These are phyloP conservation scores for Ctenodactylus gundi DNA, from an alignment of 2,113 vertebrate species.

Conservation along the genomic window DNA sequence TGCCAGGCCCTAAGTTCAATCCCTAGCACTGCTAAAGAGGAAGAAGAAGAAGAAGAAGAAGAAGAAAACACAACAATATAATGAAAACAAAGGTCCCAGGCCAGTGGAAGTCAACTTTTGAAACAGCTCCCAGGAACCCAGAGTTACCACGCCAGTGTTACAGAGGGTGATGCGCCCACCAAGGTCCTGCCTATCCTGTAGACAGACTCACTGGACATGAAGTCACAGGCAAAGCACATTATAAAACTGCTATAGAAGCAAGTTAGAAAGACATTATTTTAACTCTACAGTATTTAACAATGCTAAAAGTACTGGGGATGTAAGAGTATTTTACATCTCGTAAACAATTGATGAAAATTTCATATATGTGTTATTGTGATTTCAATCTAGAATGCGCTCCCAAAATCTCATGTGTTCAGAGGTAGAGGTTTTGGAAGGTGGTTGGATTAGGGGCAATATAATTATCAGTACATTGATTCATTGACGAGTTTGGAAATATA, in stretches of 20 bases:
- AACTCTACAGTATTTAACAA: not conserved
- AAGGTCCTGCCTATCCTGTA: not conserved
- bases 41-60: too few relatives aligned
- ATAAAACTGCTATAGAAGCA: not conserved
- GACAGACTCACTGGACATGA: not conserved
- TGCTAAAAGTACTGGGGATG: not conserved
- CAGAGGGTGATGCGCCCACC: not conserved
- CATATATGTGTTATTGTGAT: not conserved
- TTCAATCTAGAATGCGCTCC: not conserved
- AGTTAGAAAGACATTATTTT: not conserved
- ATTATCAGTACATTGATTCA: too few relatives aligned
- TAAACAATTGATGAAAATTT: not conserved
- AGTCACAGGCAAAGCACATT: not conserved
- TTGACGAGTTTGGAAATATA: too few relatives aligned
- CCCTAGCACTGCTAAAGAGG: not conserved
- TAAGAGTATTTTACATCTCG: not conserved
- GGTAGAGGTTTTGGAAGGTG: too few relatives aligned
- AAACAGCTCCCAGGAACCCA: not conserved
- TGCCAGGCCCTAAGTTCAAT: too few relatives aligned
- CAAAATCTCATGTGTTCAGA: conserved; percentile 4
- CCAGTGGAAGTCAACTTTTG: not conserved
- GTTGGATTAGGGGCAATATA: too few relatives aligned
- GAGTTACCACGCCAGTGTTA: not conserved
- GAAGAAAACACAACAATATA: too few relatives aligned
- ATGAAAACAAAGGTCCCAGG: not conserved